These are phyloP conservation scores for Netelia melanura DNA, from an alignment of 2,888 invertebrate genomes.

Conservation along the genomic window DNA sequence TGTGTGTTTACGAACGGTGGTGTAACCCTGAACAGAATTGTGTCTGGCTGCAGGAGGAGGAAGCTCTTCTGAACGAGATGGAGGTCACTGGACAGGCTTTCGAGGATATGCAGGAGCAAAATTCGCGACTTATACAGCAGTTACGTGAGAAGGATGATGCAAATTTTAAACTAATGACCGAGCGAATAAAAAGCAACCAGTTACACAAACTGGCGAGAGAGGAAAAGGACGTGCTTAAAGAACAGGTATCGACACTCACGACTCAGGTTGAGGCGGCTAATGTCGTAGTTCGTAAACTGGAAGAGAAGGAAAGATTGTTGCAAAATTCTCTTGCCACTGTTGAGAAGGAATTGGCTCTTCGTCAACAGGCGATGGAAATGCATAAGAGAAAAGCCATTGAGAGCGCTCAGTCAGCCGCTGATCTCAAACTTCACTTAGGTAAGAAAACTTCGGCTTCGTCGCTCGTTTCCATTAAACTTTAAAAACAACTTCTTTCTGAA, in stretches of 20 bases:
- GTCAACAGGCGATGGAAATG: conserved; percentile 99
- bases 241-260: conserved; percentile 92
- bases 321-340: conserved; percentile 96
- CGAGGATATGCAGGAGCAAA: conserved; percentile 99
- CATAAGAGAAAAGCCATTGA: conserved; percentile 99
- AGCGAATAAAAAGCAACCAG: conserved; percentile 97
- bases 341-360: conserved; percentile 96
- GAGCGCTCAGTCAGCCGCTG: conserved; percentile 98
- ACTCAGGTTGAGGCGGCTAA: conserved; percentile 98
- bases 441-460: conserved; percentile 58
- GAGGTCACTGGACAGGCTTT: conserved; percentile 99
- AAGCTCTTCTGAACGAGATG: conserved; percentile 98
- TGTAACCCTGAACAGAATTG: conserved; percentile 84
- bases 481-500: too few relatives aligned
- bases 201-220: conserved; percentile 97
- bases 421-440: conserved; percentile 97
- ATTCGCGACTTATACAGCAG: conserved; percentile 97
- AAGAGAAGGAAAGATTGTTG: conserved; percentile 97
- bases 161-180: conserved; percentile 99
- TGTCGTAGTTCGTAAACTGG: conserved; percentile 95
- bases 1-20: conserved; percentile 79
- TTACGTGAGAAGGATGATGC: conserved; percentile 98
- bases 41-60: conserved; percentile 91
- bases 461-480: too few relatives aligned
- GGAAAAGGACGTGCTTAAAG: conserved; percentile 96